These are phyloP conservation scores for Anagrus nilaparvatae DNA, from an alignment of 1,140 invertebrate species.

Conservation along the genomic window DNA sequence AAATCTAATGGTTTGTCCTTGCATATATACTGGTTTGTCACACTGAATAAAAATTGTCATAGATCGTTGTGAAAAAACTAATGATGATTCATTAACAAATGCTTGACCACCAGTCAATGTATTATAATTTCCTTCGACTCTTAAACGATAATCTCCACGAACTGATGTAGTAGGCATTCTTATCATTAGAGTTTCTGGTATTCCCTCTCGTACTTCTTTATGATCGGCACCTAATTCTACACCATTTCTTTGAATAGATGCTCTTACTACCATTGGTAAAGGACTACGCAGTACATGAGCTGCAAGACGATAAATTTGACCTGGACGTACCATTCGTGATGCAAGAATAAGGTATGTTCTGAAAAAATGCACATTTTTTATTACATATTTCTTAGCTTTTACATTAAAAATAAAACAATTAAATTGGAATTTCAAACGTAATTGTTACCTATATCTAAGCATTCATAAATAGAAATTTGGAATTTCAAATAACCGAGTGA, in stretches of 20 bases:
- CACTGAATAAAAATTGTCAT: constrained; percentile 94
- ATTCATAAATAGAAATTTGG: not conserved
- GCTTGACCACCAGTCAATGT: constrained; percentile 72
- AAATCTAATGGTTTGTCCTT: constrained; percentile 75
- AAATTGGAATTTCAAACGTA: not conserved
- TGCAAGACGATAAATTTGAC: constrained; percentile 73
- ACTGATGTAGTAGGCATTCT: constrained; percentile 73
- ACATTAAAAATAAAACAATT: constrained; percentile 11
- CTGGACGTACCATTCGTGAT: constrained; percentile 73
- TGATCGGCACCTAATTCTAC: constrained; percentile 73
- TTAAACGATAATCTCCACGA: constrained; percentile 70
- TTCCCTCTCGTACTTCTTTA: constrained; percentile 64
- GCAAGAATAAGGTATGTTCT: constrained; percentile 83
- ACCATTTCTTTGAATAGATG: constrained; percentile 76
- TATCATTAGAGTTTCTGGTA: constrained; percentile 75
- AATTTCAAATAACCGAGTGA: no score
- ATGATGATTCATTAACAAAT: constrained; percentile 70
- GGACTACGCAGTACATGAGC: constrained; percentile 65
- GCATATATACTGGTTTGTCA: constrained; percentile 92
- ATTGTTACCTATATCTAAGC: not conserved
- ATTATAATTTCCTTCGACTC: constrained; percentile 81
- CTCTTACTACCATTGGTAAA: constrained; percentile 65
- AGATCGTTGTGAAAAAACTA: constrained; percentile 75
- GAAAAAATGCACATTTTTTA: constrained; percentile 17
- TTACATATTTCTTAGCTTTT: not conserved